Percentiles rank a stretch among this genome's conserved stretches.
Conservation (phyloP, 2,113 vertebrate species). For the Rhynchopsitta pachyrhyncha region DNA sequence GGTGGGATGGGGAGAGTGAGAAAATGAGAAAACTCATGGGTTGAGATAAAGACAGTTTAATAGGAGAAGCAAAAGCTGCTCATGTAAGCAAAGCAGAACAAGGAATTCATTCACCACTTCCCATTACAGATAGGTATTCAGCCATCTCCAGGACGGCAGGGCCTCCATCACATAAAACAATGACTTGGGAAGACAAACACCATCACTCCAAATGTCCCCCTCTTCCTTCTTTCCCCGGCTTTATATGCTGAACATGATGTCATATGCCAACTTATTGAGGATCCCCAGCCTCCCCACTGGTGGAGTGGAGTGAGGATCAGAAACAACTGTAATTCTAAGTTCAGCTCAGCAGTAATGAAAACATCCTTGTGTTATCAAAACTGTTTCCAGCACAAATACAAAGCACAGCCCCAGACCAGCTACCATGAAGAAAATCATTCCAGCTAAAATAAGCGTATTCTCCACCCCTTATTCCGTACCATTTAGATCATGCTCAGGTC, state of each 20-base stretch:
- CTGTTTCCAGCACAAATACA: not conserved
- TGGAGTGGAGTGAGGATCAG: not conserved
- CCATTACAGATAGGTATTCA: not conserved
- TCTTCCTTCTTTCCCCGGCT: not conserved
- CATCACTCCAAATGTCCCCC: not conserved
- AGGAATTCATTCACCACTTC: not conserved
- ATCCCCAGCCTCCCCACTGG: not conserved
- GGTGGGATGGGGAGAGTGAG: not conserved
- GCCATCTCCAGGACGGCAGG: not conserved
- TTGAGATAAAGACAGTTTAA: accelerated
- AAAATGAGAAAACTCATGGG: accelerated
- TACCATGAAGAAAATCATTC: not conserved
- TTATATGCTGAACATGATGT: not conserved
- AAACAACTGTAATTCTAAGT: not conserved
- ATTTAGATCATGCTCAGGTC: not conserved
- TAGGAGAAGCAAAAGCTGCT: not conserved
- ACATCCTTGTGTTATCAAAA: not conserved
- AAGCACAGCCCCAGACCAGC: not conserved
- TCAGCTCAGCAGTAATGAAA: not conserved
- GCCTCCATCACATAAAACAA: not conserved
- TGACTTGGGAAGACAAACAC: not conserved
- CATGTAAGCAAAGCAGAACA: not conserved
- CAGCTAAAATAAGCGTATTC: not conserved
- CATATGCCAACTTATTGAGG: not conserved
- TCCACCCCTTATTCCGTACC: not conserved